A percentile compares a stretch with the other conserved stretches of the same genome.
Conservation (phyloP, 1,140 invertebrate species). For the Drosophila pruinosa region DNA sequence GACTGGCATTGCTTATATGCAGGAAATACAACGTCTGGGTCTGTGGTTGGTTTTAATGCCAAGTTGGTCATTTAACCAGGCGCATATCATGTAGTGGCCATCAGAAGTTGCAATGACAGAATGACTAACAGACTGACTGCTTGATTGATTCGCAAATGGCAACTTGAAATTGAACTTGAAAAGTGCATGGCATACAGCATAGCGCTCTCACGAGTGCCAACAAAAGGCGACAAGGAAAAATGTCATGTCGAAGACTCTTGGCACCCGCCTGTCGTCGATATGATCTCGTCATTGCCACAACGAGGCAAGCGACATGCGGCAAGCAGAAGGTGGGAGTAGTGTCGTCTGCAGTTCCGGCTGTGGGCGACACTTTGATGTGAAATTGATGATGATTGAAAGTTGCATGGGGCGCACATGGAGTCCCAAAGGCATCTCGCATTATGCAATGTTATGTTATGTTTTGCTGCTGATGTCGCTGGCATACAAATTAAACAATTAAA, state of each 20-base stretch:
- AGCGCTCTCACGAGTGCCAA: slow-evolving; percentile 54
- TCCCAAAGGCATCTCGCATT: slow-evolving; percentile 11
- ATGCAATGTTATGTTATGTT: slow-evolving; percentile 24
- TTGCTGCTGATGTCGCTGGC: slow-evolving; percentile 45
- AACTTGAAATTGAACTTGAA: slow-evolving; percentile 75
- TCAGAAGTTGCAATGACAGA: slow-evolving; percentile 23
- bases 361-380: slow-evolving; percentile 82
- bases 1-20: slow-evolving; percentile 38
- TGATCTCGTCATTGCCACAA: slow-evolving; percentile 70
- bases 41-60: slow-evolving; percentile 4
- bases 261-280: slow-evolving; percentile 64
- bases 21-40: slow-evolving; percentile 55
- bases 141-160: slow-evolving; percentile 53
- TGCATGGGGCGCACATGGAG: slow-evolving; percentile 37
- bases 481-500: slow-evolving; percentile 76
- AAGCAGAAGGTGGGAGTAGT: neutral
- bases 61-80: slow-evolving; percentile 57
- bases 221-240: slow-evolving; percentile 30
- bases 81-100: slow-evolving; percentile 23
- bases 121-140: slow-evolving; percentile 27
- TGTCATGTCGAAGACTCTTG: slow-evolving; percentile 52
- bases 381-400: slow-evolving; percentile 82
- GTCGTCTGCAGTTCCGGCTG: slow-evolving; percentile 58
- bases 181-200: slow-evolving; percentile 62
- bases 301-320: neutral